Evolutionary conservation across 2,797 vertebrate species (phyloP).

Genomic region (Falco columbarius): DNA sequence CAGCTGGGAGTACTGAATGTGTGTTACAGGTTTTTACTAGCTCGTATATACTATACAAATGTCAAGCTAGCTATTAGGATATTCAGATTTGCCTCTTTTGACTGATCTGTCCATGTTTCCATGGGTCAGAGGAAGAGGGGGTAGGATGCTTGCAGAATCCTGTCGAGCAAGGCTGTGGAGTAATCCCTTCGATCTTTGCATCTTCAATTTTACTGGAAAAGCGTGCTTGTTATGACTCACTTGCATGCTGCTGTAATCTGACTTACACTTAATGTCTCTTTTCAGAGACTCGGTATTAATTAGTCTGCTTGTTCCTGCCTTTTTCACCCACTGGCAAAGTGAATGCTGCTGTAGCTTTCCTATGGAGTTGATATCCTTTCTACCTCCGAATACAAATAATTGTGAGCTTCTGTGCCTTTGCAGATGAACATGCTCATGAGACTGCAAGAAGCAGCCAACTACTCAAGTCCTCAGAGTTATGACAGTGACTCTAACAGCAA

Average conservation of each 20-base stretch:
- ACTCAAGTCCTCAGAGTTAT: constrained; percentile 95
- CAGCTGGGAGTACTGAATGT: neutral
- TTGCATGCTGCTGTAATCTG: neutral
- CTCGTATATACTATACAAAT: neutral
- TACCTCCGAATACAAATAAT: neutral
- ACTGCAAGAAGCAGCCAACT: constrained; percentile 96
- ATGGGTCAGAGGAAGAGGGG: neutral
- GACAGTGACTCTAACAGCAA: constrained; percentile 99
- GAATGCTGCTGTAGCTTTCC: rapidly evolving
- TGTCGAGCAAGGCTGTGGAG: rapidly evolving
- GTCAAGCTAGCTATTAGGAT: neutral
- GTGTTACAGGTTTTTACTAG: neutral
- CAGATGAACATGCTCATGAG: constrained; percentile 99
- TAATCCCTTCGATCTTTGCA: neutral
- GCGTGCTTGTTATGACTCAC: neutral
- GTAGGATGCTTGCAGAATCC: neutral
- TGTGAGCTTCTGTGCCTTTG: neutral
- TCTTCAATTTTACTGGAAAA: neutral
- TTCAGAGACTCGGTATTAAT: neutral
- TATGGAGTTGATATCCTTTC: neutral
- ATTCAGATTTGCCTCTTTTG: neutral
- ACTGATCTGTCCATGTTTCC: neutral
- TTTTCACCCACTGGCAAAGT: neutral
- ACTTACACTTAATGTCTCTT: neutral
- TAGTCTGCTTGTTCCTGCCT: neutral